Conservation (phyloP, 2,113 vertebrate genomes). For the Rhegmatorhina hoffmannsi region DNA sequence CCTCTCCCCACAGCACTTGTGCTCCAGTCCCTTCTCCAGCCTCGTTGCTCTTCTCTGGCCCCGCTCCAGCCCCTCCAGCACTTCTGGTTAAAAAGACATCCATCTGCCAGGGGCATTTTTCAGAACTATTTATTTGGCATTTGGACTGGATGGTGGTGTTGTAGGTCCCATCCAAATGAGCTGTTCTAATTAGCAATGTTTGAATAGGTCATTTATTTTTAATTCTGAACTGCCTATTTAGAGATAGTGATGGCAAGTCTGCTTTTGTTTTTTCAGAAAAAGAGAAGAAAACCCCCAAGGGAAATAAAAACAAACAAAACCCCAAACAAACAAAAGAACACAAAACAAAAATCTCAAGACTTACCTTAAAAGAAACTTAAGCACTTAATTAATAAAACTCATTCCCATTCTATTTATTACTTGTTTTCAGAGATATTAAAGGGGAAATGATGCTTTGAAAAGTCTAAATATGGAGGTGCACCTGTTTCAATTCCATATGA, state of each 20-base stretch:
- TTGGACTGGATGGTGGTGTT: not conserved
- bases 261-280: not conserved
- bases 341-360: too few relatives aligned
- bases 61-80: too few relatives aligned
- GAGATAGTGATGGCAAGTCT: not conserved
- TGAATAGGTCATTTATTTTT: not conserved
- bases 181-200: not conserved
- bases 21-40: too few relatives aligned
- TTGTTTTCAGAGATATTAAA: not conserved
- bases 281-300: accelerated
- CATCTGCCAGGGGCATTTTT: accelerated
- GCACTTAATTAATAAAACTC: not conserved
- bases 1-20: too few relatives aligned
- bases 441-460: not conserved
- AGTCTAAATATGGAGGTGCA: not conserved
- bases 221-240: not conserved
- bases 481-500: accelerated
- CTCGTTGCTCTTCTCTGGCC: too few relatives aligned
- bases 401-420: accelerated
- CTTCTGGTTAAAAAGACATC: not conserved
- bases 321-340: too few relatives aligned
- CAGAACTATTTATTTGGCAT: not conserved
- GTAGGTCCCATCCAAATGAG: not conserved
- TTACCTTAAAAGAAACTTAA: not conserved
- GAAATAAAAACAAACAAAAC: not conserved